Evolutionary conservation across 2,888 invertebrate species (phyloP), one percentile per base, ranked within the genome.

Genomic region (Epinotia ramella): DNA sequence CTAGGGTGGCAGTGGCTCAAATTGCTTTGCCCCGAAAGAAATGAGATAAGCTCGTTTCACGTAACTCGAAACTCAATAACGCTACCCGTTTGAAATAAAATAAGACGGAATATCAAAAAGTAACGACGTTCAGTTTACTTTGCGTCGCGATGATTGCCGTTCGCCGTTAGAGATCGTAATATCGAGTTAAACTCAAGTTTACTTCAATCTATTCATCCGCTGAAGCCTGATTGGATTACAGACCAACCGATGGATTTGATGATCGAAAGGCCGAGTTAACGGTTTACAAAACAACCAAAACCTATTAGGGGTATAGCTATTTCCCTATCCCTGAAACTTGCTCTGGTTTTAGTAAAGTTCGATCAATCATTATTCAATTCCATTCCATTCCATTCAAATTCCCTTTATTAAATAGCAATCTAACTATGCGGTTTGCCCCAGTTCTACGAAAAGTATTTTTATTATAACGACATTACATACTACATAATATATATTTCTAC

Each of bases 11-110:
- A 82, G 82, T 81, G 80, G 82, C 81, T 84, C 79, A 88, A 91
- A 90, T 90, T 88, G 88, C 84, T 86, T 83, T 81, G 81, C 85
- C 82, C 82, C 84, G 6, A 82, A 87, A 84, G 83, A 86, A 85
- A 87, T 86, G 84, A 86, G 83, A 89, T 87, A 86, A 84, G 84
- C 81, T 84, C 82, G 84, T 84, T 82, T 82, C 59, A 13, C 12
- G 40, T 59, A 73, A 73, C 73, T 62, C 44, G 69, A 57, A 57
- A 69, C 57, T 40, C 64, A 63, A 74, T 69, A 69, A 59, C 68
- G 40, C 13, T 57, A 33, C 40, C 56, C 44, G 44, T 20, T 20
- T 46, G 7, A 59, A 13, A 16, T 40, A 66, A 68, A 59, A 68
- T 44, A 57, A 40, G 28, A 68, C 16, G 18, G 13, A 57, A 20